phyloP scores from a whole-genome alignment of 2,797 vertebrate genomes.

The Tapera naevia region DNA sequence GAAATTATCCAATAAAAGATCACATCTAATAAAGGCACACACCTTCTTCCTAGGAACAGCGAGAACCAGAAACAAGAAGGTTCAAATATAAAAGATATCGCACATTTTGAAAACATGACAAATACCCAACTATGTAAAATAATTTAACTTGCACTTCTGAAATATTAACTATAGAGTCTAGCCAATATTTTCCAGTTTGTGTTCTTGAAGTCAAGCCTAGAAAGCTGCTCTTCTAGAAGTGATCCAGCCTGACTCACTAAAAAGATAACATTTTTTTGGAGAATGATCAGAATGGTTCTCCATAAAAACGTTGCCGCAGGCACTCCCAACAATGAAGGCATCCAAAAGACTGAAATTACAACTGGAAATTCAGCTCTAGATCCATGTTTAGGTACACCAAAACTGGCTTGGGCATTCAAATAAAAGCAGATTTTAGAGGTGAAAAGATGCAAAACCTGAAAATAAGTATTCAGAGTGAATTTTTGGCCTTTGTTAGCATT shows the following conservation, averaged over 20 bases:
- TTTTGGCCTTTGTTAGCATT: background rate
- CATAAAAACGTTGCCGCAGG: background rate
- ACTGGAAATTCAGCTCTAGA: background rate
- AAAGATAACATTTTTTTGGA: background rate
- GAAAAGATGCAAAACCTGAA: background rate
- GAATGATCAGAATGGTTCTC: background rate
- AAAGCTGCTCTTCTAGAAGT: background rate
- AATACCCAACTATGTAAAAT: background rate
- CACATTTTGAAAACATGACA: background rate
- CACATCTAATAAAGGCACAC: background rate
- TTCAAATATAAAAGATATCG: background rate
- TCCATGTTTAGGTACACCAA: background rate
- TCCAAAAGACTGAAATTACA: background rate
- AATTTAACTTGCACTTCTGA: background rate
- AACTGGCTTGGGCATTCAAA: background rate
- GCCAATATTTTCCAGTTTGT: background rate
- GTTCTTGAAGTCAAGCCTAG: background rate
- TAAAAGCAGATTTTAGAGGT: background rate
- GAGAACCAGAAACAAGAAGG: background rate
- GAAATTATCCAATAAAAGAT: background rate
- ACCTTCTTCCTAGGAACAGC: background rate
- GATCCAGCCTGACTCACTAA: background rate
- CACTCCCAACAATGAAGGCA: background rate
- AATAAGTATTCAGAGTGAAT: background rate
- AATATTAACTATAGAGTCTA: background rate